These are phyloP conservation scores for Hylia prasina DNA, from an alignment of 2,113 vertebrate species.

Conservation along the genomic window DNA sequence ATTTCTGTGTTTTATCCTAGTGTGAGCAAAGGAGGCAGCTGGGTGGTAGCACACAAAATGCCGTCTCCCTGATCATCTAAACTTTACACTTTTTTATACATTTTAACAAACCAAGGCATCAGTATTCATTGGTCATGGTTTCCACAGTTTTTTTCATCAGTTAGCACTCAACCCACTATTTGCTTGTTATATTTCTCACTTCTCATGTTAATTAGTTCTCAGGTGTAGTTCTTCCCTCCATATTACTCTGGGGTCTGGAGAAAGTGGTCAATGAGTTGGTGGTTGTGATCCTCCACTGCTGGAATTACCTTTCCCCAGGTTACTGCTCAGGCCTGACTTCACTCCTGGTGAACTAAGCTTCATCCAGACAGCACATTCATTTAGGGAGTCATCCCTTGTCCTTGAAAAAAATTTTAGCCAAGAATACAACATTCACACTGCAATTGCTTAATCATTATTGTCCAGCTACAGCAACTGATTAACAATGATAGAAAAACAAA, in stretches of 20 bases:
- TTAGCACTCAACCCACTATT: not conserved
- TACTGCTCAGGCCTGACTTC: not conserved
- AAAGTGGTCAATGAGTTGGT: not conserved
- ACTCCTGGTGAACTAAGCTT: not conserved
- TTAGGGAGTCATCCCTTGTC: not conserved
- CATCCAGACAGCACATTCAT: not conserved
- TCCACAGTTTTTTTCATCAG: not conserved
- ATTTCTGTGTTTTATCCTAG: not conserved
- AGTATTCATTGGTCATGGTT: not conserved
- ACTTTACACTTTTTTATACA: not conserved
- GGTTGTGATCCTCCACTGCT: rapidly evolving
- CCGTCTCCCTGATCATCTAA: not conserved
- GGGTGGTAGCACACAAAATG: not conserved
- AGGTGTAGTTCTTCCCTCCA: rapidly evolving
- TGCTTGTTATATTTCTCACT: not conserved
- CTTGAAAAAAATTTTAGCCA: not conserved
- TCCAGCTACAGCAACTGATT: not conserved
- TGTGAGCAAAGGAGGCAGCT: not conserved
- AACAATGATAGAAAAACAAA: not conserved
- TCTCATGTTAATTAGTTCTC: not conserved
- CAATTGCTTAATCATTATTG: not conserved
- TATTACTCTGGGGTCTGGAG: not conserved
- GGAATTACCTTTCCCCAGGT: not conserved
- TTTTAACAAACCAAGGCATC: not conserved
- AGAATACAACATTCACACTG: not conserved